Evolutionary conservation across 2,797 vertebrate genomes (phyloP).

Genomic region (Selene dorsalis): DNA sequence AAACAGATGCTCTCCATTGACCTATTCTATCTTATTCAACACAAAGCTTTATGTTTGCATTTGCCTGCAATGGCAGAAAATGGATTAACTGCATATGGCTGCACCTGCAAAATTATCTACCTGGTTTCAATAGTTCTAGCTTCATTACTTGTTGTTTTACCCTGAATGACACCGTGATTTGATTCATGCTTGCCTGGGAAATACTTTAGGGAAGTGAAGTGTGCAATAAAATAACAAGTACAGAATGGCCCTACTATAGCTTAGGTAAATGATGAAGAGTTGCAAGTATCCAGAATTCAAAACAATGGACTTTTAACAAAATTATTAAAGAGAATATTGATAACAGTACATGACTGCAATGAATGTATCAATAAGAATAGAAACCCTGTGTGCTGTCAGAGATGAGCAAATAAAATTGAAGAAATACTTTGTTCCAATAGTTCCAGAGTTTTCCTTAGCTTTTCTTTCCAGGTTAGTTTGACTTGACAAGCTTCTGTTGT

Average conservation of each 20-base stretch:
- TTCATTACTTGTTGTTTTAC: conserved; percentile 44
- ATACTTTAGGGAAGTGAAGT: conserved; percentile 22
- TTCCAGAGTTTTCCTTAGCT: conserved; percentile 33
- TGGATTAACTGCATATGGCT: conserved; percentile 9
- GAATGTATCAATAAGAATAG: conserved; percentile 22
- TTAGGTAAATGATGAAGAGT: conserved; percentile 46
- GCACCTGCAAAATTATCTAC: not conserved
- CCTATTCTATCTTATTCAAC: conserved; percentile 21
- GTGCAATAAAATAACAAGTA: conserved; percentile 31
- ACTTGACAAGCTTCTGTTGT: conserved; percentile 29
- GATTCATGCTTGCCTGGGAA: conserved; percentile 9
- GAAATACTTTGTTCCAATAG: conserved; percentile 46
- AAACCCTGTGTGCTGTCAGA: conserved; percentile 49
- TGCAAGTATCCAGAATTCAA: conserved; percentile 47
- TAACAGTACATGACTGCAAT: conserved; percentile 46
- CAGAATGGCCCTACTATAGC: conserved; percentile 43
- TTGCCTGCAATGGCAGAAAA: conserved; percentile 9
- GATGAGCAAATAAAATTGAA: conserved; percentile 38
- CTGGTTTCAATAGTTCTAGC: conserved; percentile 4
- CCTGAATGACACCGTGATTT: conserved; percentile 54
- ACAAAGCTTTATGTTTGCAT: conserved; percentile 2
- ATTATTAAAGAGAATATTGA: conserved; percentile 39
- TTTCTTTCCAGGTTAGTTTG: conserved; percentile 14
- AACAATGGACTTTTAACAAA: conserved; percentile 34
- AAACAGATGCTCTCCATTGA: conserved; percentile 2